phyloP scores from a whole-genome alignment of 2,113 vertebrate species.

The Lamprotornis superbus region DNA sequence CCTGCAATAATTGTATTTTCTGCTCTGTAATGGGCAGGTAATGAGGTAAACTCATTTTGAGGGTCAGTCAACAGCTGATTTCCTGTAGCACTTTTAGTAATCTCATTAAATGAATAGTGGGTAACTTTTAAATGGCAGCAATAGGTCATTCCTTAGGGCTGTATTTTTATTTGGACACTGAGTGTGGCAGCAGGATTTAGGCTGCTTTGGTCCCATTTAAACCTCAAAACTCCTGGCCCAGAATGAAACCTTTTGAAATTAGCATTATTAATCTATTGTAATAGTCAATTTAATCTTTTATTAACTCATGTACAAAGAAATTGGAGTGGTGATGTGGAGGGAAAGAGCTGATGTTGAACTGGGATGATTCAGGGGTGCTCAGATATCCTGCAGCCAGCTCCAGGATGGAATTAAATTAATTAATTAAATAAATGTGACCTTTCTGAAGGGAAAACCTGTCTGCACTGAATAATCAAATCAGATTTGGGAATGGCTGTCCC shows the following conservation, averaged over 20 bases:
- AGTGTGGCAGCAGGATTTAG: neutral
- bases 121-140: neutral
- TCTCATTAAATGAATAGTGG: neutral
- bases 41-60: slow-evolving; percentile 60
- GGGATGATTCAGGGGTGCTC: neutral
- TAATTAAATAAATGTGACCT: neutral
- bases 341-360: neutral
- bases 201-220: neutral
- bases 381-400: neutral
- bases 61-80: slow-evolving; percentile 22
- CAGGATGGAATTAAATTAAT: neutral
- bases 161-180: neutral
- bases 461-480: neutral
- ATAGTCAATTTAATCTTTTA: neutral
- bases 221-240: neutral
- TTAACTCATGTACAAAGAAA: rapidly evolving
- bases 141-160: neutral
- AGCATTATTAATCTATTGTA: neutral
- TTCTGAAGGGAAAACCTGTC: neutral
- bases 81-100: slow-evolving; percentile 39
- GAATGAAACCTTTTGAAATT: neutral
- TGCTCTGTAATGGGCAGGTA: slow-evolving; percentile 8
- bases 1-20: slow-evolving; percentile 31
- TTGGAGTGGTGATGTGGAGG: neutral
- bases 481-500: neutral